Evolutionary conservation across 2,888 invertebrate species (phyloP), one percentile per base, ranked within the genome.

Genomic region (Xanthostigma xanthostigma): DNA sequence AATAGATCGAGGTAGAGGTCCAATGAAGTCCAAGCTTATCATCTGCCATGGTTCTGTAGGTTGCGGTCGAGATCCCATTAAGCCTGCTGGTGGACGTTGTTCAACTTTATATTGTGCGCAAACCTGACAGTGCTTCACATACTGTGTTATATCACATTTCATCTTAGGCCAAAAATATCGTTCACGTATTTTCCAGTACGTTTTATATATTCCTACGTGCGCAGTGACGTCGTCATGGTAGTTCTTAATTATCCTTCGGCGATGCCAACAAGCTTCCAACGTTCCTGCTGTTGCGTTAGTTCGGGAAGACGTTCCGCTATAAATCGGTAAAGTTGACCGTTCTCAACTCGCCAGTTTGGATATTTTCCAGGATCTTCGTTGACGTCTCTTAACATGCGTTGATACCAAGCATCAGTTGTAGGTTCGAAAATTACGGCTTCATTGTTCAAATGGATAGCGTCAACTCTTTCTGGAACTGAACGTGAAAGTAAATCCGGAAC

Each of bases 101-200:
- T 17, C 17, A 2, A 17, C 17, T 43, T 43, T 43, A 12, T 43
- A 13, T 9, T 27, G 34, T 11, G 17, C n/a, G n/a, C 37, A 58
- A 1, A 43, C 43, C 10, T 36, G 9, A 37, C 57, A 58, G 8
- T 11, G 27, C 2, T 48, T 27, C 1, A 58, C 55, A 34, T 49
- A 56, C 0, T 39, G 43, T 1, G 49, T 50, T 1, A 56, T 42
- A 35, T 57, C 55, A 3, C 41, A 6, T 17, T 44, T 40, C 53
- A 57, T 55, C 9, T 49, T 37, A 3, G 58, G 58, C 59, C 57
- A 59, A 40, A 51, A 59, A 39, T 51, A 57, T 10, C 36, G 34
- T 12, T 46, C 4, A 1, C 43, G n/a, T 9, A 52, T 36, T 10
- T 56, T 42, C 3, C 45, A 40, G 9, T 45, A 54, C 0, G 56